These are phyloP conservation scores for Atherinosoma microstoma DNA, from an alignment of 2,797 vertebrate genomes.

Conservation along the genomic window DNA sequence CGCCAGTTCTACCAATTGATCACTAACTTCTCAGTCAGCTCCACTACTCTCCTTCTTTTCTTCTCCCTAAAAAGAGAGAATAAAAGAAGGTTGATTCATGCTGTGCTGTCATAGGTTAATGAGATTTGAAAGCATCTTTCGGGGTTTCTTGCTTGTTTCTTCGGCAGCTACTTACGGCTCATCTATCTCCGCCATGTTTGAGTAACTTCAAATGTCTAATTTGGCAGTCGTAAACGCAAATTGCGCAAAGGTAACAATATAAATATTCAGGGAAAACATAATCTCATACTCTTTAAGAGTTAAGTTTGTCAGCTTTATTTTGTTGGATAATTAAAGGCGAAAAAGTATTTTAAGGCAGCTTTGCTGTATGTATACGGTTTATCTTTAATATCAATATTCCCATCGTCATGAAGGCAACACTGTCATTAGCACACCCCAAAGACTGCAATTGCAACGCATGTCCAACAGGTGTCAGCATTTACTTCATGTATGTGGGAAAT, in stretches of 20 bases:
- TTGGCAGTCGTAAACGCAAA: slow-evolving; percentile 18
- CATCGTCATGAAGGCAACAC: slow-evolving; percentile 26
- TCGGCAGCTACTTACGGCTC: slow-evolving; percentile 90
- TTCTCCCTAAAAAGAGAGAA: slow-evolving; percentile 97
- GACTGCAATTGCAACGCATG: not conserved
- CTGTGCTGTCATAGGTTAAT: slow-evolving; percentile 71
- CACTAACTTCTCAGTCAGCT: slow-evolving; percentile 96
- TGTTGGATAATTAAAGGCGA: rapidly evolving
- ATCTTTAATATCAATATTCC: not conserved
- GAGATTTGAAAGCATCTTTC: slow-evolving; percentile 67
- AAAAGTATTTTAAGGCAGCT: rapidly evolving
- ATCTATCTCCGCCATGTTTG: slow-evolving; percentile 92
- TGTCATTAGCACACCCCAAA: slow-evolving; percentile 43
- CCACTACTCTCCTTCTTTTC: slow-evolving; percentile 98
- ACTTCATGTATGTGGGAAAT: not conserved
- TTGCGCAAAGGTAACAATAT: rapidly evolving
- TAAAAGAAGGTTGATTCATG: slow-evolving; percentile 94
- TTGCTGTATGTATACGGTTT: not conserved
- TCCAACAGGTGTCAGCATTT: slow-evolving; percentile 64
- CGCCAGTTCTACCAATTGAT: slow-evolving; percentile 77
- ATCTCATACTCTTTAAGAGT: not conserved
- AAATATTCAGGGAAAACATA: rapidly evolving
- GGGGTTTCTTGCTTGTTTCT: slow-evolving; percentile 61
- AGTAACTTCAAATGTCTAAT: slow-evolving; percentile 33
- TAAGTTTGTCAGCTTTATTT: rapidly evolving